Conservation (phyloP, 2,888 invertebrate genomes). For the Parnassius orleans region DNA sequence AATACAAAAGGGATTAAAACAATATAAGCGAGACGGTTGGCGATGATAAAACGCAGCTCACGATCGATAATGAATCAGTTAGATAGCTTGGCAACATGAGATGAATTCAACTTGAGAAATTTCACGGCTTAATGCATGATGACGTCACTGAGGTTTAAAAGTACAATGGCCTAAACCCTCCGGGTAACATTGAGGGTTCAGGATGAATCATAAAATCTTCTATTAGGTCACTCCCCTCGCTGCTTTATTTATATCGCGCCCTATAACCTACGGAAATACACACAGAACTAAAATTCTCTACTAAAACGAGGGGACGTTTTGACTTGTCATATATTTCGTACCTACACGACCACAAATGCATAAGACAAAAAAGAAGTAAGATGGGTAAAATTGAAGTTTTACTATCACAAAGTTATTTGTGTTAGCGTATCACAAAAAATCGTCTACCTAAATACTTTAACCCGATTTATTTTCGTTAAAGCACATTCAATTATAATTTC, state of each 20-base stretch:
- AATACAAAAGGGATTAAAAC: conserved; percentile 29
- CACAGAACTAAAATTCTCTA: conserved; percentile 28
- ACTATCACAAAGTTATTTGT: no score
- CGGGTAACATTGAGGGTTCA: conserved; percentile 69
- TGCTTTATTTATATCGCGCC: conserved; percentile 52
- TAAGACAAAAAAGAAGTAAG: no score
- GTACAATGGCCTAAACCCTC: conserved; percentile 44
- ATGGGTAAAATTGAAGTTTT: no score
- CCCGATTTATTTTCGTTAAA: no score
- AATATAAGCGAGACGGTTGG: neutral
- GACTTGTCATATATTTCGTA: neutral
- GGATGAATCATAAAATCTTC: conserved; percentile 76
- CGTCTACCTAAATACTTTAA: no score
- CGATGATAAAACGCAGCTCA: conserved; percentile 25
- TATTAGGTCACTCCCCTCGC: conserved; percentile 66
- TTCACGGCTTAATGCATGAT: conserved; percentile 57
- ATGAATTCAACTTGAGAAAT: conserved; percentile 54
- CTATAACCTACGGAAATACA: conserved; percentile 48
- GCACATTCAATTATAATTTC: neutral
- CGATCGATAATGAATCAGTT: conserved; percentile 33
- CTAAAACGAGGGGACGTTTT: conserved; percentile 15
- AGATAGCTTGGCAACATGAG: conserved; percentile 34
- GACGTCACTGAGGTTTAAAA: conserved; percentile 71
- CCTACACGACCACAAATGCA: no score
- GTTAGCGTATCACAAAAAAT: no score